Evolutionary conservation across 2,113 vertebrate species (phyloP).

Genomic region (Carassius carassius): DNA sequence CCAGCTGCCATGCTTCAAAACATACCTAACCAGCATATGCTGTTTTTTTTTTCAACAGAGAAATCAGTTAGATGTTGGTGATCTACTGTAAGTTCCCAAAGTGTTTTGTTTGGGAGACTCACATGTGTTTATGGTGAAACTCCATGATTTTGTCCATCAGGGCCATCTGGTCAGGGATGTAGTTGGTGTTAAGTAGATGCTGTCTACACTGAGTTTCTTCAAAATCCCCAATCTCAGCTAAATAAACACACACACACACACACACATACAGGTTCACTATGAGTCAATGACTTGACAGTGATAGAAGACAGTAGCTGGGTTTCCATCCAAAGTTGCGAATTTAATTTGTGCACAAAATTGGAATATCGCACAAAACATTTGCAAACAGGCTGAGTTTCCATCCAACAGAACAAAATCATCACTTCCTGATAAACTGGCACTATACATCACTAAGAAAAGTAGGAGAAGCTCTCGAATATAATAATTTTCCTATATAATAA

Average conservation of each 20-base stretch:
- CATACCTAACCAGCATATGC: no score
- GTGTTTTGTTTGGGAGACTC: slow-evolving; percentile 67
- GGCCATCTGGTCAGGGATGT: slow-evolving; percentile 93
- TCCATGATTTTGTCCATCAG: slow-evolving; percentile 96
- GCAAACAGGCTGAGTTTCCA: no score
- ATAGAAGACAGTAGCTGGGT: not conserved
- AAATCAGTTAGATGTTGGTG: not conserved
- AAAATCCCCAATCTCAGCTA: slow-evolving; percentile 98
- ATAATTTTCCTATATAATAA: no score
- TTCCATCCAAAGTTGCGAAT: no score
- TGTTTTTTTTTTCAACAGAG: no score
- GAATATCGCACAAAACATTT: no score
- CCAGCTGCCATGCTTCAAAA: no score
- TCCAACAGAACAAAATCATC: no score
- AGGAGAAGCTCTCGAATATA: no score
- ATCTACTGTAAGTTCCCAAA: not conserved
- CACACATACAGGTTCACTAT: not conserved
- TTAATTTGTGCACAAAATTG: no score
- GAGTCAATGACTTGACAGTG: not conserved
- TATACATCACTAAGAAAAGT: no score
- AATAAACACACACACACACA: not conserved
- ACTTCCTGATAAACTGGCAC: no score
- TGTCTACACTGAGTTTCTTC: slow-evolving; percentile 91
- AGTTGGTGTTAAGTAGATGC: slow-evolving; percentile 94
- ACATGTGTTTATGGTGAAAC: slow-evolving; percentile 91